Evolutionary conservation across 2,888 invertebrate species (phyloP), one percentile per base, ranked within the genome.

Genomic region (Strigamia transsilvanica): DNA sequence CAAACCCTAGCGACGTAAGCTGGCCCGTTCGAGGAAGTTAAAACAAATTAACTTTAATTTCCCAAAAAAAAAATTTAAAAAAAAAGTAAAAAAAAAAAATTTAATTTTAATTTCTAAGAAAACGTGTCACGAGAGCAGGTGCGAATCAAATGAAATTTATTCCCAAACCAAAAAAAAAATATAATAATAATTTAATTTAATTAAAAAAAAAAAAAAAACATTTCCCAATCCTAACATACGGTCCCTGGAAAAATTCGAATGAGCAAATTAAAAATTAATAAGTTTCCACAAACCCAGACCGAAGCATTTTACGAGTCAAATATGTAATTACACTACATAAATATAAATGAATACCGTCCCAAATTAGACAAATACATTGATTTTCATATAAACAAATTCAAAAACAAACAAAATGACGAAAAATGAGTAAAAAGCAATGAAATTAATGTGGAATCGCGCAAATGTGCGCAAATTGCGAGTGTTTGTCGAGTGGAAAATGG

Each of bases 291-390:
- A 46, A 46, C 51, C 51, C 51, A 51, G 51, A 15, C 15, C 46
- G 46, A 61, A 61, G 18, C 23, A 27, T 66, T 66, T 27, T 66
- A 66, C 23, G 13, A 66, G 23, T 27, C 66, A 66, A 27, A 27
- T 21, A 66, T 66, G 66, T 66, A 66, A 66, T 66, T 66, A 66
- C 66, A 66, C 23, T 51, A 51, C n/a, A 51, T 51, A 51, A 51
- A 51, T 51, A 6, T 34, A n/a, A n/a, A n/a, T n/a, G 7, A 5
- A 34, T 34, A 34, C 7, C 3, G 3, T 3, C 3, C 3, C 7
- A 27, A 66, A 66, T 23, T 21, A 23, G 61, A 66, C 6, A 66
- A 21, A 66, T 10, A 23, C 23, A 66, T 66, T 66, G 66, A 66
- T 66, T 66, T 66, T 66, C 66, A 27, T 27, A 23, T 23, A 27